Conservation (phyloP, 2,113 vertebrate genomes). For the Fulica atra region DNA sequence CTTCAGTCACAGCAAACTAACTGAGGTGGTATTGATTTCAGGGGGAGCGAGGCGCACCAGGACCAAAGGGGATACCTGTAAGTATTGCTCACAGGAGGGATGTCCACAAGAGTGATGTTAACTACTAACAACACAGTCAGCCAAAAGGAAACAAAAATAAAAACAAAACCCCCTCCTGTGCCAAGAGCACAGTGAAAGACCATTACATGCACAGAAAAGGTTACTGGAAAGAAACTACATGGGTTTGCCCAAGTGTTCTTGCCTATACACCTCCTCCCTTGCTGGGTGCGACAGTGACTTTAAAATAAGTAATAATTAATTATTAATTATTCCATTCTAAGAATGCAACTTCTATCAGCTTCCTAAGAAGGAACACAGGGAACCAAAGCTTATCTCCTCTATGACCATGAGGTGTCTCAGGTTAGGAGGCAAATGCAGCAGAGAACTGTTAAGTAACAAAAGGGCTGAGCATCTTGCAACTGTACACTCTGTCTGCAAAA, state of each 20-base stretch:
- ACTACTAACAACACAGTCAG: neutral
- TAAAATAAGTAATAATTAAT: neutral
- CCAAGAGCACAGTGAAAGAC: neutral
- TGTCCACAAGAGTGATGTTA: neutral
- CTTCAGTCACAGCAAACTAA: slow-evolving; percentile 38
- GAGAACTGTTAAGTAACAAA: neutral
- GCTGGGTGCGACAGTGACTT: fast-evolving
- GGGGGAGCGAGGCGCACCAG: slow-evolving; percentile 92
- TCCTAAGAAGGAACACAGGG: neutral
- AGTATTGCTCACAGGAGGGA: slow-evolving; percentile 66
- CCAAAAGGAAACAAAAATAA: neutral
- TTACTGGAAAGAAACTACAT: neutral
- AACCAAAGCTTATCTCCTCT: neutral
- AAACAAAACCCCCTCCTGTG: neutral
- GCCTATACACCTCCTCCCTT: neutral
- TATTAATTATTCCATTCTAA: neutral
- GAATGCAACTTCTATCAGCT: neutral
- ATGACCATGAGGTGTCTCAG: neutral
- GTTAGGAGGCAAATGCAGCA: neutral
- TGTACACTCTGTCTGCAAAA: neutral
- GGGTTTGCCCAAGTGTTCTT: neutral
- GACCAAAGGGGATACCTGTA: slow-evolving; percentile 92
- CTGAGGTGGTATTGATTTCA: slow-evolving; percentile 72
- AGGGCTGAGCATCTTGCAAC: neutral
- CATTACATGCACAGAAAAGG: neutral